Evolutionary conservation across 2,113 vertebrate genomes (phyloP), one percentile per base, ranked within the genome.

Genomic region (Megaceryle torquata): DNA sequence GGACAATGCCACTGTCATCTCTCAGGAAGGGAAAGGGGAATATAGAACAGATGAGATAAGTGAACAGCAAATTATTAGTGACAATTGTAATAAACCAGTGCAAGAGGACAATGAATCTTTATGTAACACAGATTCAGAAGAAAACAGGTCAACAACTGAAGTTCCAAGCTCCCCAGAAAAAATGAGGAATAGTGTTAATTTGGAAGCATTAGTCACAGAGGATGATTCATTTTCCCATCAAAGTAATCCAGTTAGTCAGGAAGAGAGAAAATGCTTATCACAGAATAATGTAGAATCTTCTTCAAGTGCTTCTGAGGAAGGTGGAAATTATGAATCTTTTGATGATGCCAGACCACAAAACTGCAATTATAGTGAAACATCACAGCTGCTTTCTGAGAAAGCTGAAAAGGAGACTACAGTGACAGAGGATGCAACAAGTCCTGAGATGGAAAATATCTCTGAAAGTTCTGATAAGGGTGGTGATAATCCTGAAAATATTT

Each of bases 61-160:
- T 25, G 95, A 78, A 37, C 95, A 96, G 61, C 68, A 97, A 14
- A 93, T 94, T 2, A 85, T 94, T 21, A 85, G 67, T 54, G 93
- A 65, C 33, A 60, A 94, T 93, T 96, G 72, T 96, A 95, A 95
- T 90, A 96, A 96, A 41, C 71, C 75, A 56, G 57, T 92, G 74
- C 90, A 91, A 87, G 96, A 97, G 20, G 74, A 87, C 41, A 54
- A 26, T 51, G 56, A 92, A 78, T 77, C 89, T 53, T 75, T 54
- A 3, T 67, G 24, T 43, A 63, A 81, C 8, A 56, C 57, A 79
- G 86, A 89, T 91, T 74, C 60, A 12, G 86, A 97, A 72, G 90
- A 96, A 75, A 95, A 78, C 7, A 51, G 9, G 25, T 75, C 92
- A 74, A 75, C 61, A 79, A 53, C 67, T 50, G 86, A 96, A 87